Evolutionary conservation across 1,140 invertebrate genomes (phyloP).

Genomic region (Drosophila tropicalis): DNA sequence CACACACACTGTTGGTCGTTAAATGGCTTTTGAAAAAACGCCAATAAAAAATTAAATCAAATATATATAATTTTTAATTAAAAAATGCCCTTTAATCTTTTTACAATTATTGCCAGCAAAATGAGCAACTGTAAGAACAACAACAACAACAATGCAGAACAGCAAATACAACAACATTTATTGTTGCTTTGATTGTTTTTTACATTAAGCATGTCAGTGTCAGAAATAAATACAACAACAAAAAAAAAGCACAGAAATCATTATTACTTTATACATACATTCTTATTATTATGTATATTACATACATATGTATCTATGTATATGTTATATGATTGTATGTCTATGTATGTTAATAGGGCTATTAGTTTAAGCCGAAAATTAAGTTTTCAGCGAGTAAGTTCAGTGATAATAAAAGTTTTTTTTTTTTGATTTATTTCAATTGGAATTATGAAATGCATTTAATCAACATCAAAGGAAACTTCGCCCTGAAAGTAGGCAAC

Average conservation of each 20-base stretch:
- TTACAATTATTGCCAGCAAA: constrained; percentile 72
- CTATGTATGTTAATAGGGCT: not conserved
- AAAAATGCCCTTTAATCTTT: constrained; percentile 80
- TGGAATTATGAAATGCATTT: no score
- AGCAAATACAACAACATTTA: constrained; percentile 3
- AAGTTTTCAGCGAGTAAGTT: no score
- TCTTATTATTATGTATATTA: no score
- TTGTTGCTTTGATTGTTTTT: constrained; percentile 7
- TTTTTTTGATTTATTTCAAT: no score
- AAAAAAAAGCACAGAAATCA: not conserved
- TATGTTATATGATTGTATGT: no score
- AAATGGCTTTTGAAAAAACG: constrained; percentile 78
- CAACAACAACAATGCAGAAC: constrained; percentile 8
- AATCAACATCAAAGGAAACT: no score
- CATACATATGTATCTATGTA: not conserved
- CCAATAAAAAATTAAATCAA: constrained; percentile 81
- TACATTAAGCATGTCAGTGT: not conserved
- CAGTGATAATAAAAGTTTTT: no score
- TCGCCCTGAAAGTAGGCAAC: no score
- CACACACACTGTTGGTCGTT: constrained; percentile 37
- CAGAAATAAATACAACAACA: not conserved
- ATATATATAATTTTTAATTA: constrained; percentile 82
- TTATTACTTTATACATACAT: not conserved
- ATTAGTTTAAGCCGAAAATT: not conserved
- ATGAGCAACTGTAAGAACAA: constrained; percentile 39